phyloP scores from a whole-genome alignment of 2,113 vertebrate species.

The Sylvietta virens region DNA sequence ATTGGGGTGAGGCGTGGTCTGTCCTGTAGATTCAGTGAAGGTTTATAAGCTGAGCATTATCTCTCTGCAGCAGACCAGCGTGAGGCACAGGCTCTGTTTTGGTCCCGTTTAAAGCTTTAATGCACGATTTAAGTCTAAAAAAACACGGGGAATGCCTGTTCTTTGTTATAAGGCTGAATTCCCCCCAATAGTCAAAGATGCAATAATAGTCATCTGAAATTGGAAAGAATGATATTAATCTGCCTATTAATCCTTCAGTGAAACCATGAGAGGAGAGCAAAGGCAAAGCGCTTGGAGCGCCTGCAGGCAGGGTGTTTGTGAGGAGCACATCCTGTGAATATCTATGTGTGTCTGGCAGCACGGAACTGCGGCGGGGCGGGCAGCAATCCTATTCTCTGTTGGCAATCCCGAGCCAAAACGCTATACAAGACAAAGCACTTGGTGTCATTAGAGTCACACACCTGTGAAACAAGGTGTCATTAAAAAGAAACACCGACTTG shows the following conservation, averaged over 20 bases:
- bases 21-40: background rate
- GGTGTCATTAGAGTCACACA: background rate
- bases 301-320: background rate
- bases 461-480: slow-evolving; percentile 26
- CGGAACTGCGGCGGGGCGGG: fast-evolving
- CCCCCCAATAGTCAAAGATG: background rate
- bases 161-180: background rate
- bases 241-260: background rate
- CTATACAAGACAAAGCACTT: background rate
- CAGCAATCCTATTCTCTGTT: background rate
- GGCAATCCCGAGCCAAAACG: background rate
- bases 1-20: background rate
- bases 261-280: background rate
- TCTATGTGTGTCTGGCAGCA: background rate
- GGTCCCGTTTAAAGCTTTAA: background rate
- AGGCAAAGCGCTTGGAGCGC: background rate
- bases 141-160: background rate
- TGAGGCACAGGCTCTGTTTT: background rate
- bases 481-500: background rate
- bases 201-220: background rate
- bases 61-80: background rate
- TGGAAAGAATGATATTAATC: background rate
- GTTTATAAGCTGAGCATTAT: background rate
- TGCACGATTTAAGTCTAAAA: background rate
- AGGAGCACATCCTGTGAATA: background rate